A percentile compares a stretch with the other conserved stretches of the same genome.
phyloP scores from a whole-genome alignment of 1,140 invertebrate species.

The Anadara kagoshimensis region DNA sequence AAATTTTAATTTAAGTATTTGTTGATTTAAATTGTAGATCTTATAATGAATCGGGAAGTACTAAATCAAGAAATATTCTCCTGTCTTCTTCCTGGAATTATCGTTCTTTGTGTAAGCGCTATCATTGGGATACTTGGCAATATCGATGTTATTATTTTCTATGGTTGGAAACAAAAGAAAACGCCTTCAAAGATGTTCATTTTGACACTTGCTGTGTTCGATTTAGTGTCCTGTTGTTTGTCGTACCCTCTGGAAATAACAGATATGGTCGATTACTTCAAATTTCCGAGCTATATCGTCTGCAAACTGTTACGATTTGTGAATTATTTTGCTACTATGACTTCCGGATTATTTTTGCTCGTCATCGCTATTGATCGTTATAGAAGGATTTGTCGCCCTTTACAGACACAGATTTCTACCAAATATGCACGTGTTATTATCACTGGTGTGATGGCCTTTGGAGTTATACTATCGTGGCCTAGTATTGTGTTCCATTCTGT shows the following conservation, averaged over 20 bases:
- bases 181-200: conserved; percentile 28
- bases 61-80: conserved; percentile 20
- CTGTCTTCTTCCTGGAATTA: conserved; percentile 27
- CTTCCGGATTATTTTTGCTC: conserved; percentile 35
- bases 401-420: conserved; percentile 35
- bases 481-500: conserved; percentile 35
- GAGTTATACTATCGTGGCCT: conserved; percentile 37
- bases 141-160: conserved; percentile 16
- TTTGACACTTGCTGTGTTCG: conserved; percentile 23
- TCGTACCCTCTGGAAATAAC: conserved; percentile 40
- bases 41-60: too few relatives aligned
- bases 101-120: conserved; percentile 7
- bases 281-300: conserved; percentile 28
- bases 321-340: conserved; percentile 34
- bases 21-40: too few relatives aligned
- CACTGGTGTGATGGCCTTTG: conserved; percentile 9
- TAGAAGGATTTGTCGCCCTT: conserved; percentile 43
- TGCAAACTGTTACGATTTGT: conserved; percentile 46
- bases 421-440: conserved; percentile 32
- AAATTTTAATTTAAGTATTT: too few relatives aligned
- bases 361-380: conserved; percentile 49
- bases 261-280: conserved; percentile 39
- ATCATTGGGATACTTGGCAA: conserved; percentile 22
- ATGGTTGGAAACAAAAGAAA: conserved; percentile 7
- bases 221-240: conserved; percentile 20